Conservation (phyloP, 2,797 vertebrate species). For the Synaphobranchus kaupii region DNA sequence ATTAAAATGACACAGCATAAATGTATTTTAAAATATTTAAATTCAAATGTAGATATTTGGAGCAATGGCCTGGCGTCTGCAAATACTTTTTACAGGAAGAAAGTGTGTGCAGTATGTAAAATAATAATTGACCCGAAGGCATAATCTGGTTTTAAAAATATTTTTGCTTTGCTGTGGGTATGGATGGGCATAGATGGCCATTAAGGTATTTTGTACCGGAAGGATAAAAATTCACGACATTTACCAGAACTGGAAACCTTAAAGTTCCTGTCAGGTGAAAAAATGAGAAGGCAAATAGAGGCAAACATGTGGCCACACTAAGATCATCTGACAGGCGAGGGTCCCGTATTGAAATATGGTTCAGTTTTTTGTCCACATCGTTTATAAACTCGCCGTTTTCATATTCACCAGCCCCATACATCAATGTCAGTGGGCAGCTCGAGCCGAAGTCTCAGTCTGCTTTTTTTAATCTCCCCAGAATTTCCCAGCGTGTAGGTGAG, state of each 20-base stretch:
- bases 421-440: conserved; percentile 44
- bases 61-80: neutral
- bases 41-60: neutral
- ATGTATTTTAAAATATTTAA: neutral
- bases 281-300: neutral
- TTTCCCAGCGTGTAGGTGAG: neutral
- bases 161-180: neutral
- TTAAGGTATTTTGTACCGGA: neutral
- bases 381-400: conserved; percentile 46
- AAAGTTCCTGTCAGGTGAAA: neutral
- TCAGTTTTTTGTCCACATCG: conserved; percentile 35
- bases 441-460: conserved; percentile 31
- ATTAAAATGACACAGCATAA: no score
- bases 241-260: neutral
- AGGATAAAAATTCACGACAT: neutral
- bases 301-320: neutral
- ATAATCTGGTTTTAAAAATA: neutral
- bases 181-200: neutral
- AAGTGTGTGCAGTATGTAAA: neutral
- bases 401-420: conserved; percentile 40
- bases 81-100: neutral
- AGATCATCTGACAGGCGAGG: neutral
- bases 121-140: neutral
- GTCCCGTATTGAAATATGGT: conserved; percentile 45
- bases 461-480: conserved; percentile 32